Base-by-base conservation (phyloP, 2,888 invertebrate genomes). In the Ramazzottius varieornatus region DNA sequence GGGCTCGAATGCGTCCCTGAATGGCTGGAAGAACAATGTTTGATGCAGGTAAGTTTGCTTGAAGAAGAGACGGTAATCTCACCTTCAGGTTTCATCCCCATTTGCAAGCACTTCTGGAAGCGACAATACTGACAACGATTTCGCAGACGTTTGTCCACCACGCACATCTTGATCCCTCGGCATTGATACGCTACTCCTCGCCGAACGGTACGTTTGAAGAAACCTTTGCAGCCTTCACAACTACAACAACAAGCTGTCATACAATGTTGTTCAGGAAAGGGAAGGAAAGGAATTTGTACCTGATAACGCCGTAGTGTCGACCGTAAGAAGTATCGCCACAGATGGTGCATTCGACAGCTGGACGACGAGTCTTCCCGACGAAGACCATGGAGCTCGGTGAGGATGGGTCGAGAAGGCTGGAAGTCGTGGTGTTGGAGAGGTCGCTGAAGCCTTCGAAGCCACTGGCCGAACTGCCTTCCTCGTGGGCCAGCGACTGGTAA, bases 151-250 rank as follows among this genome's bases (percentile, higher is more conserved):
- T 94, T 94, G 79, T 96, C 94, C 72, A 96, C 93, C 71, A 88
- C 86, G 75, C 94, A 96, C 73, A 87, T 86, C 72, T 87, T 84
- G 72, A 92, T 20, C 76, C 94, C 94, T 67, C 94, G 83, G 74
- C 94, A 96, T 0, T 92, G 92, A 75, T 96, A 96, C 33, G 91
- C 86, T 68, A 96, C 80, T 76, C 96, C 93, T 78, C 94, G 96
- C 70, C 94, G 83, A 1, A 96, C 94, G 1, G 94, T 96, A 69
- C 94, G 82, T 77, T 96, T 96, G 80, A 96, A 96, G 79, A 96
- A 96, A 20, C 94, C 94, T 78, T 96, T 96, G 79, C 94, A 96
- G 8, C 94, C 94, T 80, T 96, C 94, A 78, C 94, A 96, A 77
- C 89, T 88, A 79, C n/a, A 79, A 80, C 2, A 4, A 34, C 33